Conservation (phyloP, 2,113 vertebrate genomes). For the Vulpes ferrilata region DNA sequence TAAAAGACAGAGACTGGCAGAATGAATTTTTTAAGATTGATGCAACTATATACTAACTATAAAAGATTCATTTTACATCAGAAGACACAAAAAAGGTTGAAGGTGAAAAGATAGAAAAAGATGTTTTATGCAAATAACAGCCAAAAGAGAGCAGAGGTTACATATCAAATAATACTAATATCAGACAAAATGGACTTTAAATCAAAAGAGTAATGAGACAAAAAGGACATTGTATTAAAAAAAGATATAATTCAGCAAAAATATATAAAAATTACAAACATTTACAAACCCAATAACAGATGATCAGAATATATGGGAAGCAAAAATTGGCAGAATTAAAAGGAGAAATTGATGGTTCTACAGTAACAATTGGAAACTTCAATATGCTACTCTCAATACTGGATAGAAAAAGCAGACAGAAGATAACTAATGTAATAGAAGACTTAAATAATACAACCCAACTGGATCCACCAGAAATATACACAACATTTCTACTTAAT, state of each 20-base stretch:
- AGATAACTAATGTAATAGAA: neutral
- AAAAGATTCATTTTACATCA: neutral
- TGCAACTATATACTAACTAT: neutral
- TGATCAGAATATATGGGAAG: neutral
- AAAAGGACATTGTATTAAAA: neutral
- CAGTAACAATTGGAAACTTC: neutral
- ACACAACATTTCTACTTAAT: neutral
- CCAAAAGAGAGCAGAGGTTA: neutral
- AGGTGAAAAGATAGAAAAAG: neutral
- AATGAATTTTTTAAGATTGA: neutral
- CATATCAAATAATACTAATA: neutral
- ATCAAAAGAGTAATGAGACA: neutral
- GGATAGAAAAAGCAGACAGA: neutral
- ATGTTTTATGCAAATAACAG: neutral
- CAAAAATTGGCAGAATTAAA: neutral
- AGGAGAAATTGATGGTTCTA: neutral
- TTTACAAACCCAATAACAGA: neutral
- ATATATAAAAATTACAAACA: neutral
- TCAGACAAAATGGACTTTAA: neutral
- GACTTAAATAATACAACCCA: neutral
- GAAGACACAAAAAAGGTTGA: neutral
- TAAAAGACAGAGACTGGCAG: neutral
- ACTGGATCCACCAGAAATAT: neutral
- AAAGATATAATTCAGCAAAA: neutral
- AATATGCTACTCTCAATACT: neutral